Percentiles rank a stretch among this genome's conserved stretches.
Conservation (phyloP, 1,140 invertebrate species). For the Wasmannia auropunctata region DNA sequence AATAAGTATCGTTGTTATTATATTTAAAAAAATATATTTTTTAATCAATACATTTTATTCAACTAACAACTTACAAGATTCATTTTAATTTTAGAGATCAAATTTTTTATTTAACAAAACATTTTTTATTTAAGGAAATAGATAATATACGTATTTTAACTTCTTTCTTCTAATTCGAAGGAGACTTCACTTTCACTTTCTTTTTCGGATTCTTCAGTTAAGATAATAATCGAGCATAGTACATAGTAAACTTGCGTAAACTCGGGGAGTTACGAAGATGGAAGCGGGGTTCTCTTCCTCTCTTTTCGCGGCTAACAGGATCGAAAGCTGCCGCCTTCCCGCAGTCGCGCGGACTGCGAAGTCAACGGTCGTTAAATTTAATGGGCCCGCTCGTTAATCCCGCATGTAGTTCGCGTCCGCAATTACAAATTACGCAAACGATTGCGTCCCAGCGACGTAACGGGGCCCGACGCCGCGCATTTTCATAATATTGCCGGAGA, state of each 20-base stretch:
- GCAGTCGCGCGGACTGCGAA: conserved; percentile 53
- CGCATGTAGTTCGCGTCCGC: conserved; percentile 68
- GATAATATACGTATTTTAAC: background rate
- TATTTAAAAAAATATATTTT: background rate
- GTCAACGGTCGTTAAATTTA: conserved; percentile 77
- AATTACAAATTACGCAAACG: conserved; percentile 76
- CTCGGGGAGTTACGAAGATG: background rate
- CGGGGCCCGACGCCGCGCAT: conserved; percentile 47
- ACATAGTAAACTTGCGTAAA: conserved; percentile 28
- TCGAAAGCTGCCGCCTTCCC: conserved; percentile 54
- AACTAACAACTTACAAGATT: background rate
- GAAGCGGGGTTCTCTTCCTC: conserved; percentile 21
- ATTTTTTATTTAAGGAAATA: background rate
- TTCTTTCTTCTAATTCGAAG: background rate
- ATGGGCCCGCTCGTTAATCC: conserved; percentile 74
- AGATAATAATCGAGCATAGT: background rate
- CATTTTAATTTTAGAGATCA: background rate
- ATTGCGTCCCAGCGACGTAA: conserved; percentile 32
- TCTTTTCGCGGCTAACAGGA: conserved; percentile 30
- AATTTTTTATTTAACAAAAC: background rate
- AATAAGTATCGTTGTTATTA: no score
- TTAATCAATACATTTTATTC: background rate
- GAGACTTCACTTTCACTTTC: conserved; percentile 12
- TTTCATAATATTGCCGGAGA: conserved; percentile 62
- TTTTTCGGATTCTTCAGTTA: background rate